A percentile compares a stretch with the other conserved stretches of the same genome.
Evolutionary conservation across 1,140 invertebrate species (phyloP).

Genomic region (Thaumatotibia leucotreta): DNA sequence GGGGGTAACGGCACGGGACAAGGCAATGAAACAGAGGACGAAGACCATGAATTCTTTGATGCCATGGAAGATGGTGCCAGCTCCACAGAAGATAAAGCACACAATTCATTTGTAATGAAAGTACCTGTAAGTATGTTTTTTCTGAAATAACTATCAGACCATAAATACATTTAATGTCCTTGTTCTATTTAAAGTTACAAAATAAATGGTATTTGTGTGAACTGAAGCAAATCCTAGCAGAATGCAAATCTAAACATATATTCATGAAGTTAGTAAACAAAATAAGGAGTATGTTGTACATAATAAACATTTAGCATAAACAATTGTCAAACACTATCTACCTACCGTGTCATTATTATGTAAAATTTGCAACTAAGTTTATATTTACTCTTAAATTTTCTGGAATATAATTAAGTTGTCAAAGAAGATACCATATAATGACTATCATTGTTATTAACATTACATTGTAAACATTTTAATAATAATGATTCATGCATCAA

Average conservation of each 20-base stretch:
- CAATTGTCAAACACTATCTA: no score
- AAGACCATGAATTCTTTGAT: conserved; percentile 96
- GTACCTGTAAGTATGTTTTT: conserved; percentile 76
- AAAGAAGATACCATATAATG: no score
- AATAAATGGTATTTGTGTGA: not conserved
- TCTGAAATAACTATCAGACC: not conserved
- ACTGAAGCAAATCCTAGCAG: not conserved
- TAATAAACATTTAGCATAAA: no score
- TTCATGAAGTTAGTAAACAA: not conserved
- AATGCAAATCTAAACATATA: not conserved
- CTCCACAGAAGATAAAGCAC: conserved; percentile 67
- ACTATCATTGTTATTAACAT: no score
- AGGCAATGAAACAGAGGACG: conserved; percentile 86
- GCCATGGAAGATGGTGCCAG: conserved; percentile 84
- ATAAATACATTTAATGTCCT: not conserved
- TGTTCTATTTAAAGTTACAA: not conserved
- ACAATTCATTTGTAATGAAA: conserved; percentile 81
- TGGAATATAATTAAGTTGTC: no score
- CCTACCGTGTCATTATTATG: no score
- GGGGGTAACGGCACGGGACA: conserved; percentile 66
- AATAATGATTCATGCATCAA: no score
- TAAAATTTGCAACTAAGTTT: no score
- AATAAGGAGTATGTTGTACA: not conserved
- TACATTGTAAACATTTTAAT: no score
- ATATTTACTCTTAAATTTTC: no score